phyloP scores from a whole-genome alignment of 1,140 invertebrate genomes.

The Aphelinus atriplicis region DNA sequence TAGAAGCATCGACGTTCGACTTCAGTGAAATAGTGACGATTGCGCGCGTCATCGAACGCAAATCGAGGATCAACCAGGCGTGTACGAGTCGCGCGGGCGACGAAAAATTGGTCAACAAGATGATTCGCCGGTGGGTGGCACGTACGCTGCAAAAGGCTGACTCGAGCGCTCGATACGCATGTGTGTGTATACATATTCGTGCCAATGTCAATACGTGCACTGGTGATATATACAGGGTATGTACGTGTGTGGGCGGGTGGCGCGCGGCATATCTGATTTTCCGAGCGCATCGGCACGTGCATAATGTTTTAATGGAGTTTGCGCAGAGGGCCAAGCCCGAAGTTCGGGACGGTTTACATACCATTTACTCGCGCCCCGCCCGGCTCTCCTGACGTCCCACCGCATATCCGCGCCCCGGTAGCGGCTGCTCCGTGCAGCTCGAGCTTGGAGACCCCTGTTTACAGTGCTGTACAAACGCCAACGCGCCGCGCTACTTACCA shows the following conservation, averaged over 20 bases:
- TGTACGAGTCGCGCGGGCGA: no score
- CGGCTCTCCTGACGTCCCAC: conserved; percentile 13
- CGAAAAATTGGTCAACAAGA: no score
- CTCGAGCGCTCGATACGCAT: no score
- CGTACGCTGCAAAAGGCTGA: no score
- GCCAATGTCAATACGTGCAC: conserved; percentile 38
- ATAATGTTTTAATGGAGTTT: conserved; percentile 69
- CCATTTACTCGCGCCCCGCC: conserved; percentile 65
- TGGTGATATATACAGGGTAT: conserved; percentile 20
- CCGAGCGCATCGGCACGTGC: conserved; percentile 66
- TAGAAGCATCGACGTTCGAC: no score
- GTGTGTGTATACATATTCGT: no score
- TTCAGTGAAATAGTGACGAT: no score
- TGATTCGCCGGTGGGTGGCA: no score
- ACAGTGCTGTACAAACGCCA: not conserved
- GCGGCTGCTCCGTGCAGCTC: conserved; percentile 1
- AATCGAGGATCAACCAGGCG: no score
- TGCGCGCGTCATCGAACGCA: no score
- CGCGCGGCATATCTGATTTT: conserved; percentile 62
- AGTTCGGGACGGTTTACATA: conserved; percentile 65
- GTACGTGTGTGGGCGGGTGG: conserved; percentile 37
- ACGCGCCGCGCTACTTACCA: conserved; percentile 22
- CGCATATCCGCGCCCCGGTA: conserved; percentile 21
- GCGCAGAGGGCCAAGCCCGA: conserved; percentile 54
- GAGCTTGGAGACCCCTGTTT: conserved; percentile 20